Conservation (phyloP, 1,140 invertebrate genomes). For the Dolichoris vasculosae region DNA sequence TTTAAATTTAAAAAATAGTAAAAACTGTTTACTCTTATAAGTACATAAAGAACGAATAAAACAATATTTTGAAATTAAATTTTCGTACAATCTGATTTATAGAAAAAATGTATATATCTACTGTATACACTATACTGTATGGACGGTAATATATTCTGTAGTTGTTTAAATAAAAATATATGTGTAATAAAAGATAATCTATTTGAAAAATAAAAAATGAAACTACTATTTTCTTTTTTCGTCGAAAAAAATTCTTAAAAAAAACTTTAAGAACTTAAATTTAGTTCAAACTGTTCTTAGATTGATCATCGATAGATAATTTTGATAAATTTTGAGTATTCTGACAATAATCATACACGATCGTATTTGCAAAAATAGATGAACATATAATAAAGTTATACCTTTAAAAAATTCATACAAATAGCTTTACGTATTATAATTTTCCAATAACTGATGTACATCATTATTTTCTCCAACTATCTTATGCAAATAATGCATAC, state of each 20-base stretch:
- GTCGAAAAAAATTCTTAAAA: no score
- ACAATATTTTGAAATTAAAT: no score
- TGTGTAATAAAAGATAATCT: not conserved
- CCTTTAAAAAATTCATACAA: conserved; percentile 19
- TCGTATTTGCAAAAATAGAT: conserved; percentile 16
- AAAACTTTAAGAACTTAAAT: not conserved
- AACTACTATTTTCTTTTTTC: not conserved
- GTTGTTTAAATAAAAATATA: no score
- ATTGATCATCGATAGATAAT: not conserved
- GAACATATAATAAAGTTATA: conserved; percentile 23
- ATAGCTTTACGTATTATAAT: conserved; percentile 18
- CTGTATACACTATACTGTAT: no score
- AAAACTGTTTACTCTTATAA: no score
- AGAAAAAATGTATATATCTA: no score
- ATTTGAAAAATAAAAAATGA: not conserved
- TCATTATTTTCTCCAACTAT: conserved; percentile 35
- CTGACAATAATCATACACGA: conserved; percentile 21
- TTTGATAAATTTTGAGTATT: not conserved
- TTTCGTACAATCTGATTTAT: no score
- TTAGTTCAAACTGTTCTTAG: not conserved
- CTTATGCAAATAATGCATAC: not conserved
- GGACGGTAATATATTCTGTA: no score
- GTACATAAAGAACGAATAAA: not conserved
- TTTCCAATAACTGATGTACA: conserved; percentile 52
- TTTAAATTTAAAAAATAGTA: no score